These are phyloP conservation scores for Caenorhabditis sp. DNA, from an alignment of 2,888 invertebrate species.

Conservation along the genomic window DNA sequence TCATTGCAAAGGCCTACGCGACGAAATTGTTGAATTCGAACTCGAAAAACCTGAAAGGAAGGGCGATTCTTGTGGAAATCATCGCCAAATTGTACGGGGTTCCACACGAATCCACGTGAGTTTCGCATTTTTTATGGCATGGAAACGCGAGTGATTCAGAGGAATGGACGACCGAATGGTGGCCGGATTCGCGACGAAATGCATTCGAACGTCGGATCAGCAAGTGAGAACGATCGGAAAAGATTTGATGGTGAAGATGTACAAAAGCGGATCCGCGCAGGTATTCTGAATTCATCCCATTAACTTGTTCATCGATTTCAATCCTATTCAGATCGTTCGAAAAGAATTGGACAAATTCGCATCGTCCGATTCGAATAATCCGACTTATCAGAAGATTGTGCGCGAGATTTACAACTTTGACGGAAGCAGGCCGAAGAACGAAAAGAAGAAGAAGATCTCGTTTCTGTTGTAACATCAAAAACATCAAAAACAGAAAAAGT, in stretches of 20 bases:
- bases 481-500: neutral
- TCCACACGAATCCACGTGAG: constrained; percentile 38
- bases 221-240: constrained; percentile 54
- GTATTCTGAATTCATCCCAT: neutral
- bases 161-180: constrained; percentile 17
- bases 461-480: constrained; percentile 52
- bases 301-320: too few species aligned
- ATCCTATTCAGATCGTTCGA: constrained; percentile 44
- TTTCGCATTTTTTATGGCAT: neutral
- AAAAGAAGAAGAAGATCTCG: constrained; percentile 57
- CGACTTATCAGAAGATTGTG: constrained; percentile 50
- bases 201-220: constrained; percentile 52
- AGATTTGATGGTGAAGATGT: constrained; percentile 45
- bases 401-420: constrained; percentile 53
- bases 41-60: constrained; percentile 50
- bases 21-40: constrained; percentile 29
- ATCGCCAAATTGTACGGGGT: constrained; percentile 39
- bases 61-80: constrained; percentile 45
- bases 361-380: constrained; percentile 51
- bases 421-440: constrained; percentile 32
- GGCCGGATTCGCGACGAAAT: constrained; percentile 46
- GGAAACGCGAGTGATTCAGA: constrained; percentile 12
- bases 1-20: constrained; percentile 33
- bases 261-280: constrained; percentile 38
- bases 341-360: constrained; percentile 45